Conservation (phyloP, 2,888 invertebrate species). For the Drosophila maculinotata region DNA sequence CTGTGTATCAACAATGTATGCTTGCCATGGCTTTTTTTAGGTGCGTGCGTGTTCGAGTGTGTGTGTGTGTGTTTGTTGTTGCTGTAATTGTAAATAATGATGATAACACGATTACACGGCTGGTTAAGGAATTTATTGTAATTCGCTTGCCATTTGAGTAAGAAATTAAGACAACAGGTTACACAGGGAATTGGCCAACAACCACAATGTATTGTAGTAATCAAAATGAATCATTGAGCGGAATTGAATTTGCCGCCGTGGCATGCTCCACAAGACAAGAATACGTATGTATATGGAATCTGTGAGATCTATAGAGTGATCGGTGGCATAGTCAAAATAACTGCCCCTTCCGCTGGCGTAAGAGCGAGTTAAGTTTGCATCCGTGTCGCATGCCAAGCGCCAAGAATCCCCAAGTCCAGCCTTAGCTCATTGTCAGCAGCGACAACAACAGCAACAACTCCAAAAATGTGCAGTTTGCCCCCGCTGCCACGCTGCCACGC, state of each 20-base stretch:
- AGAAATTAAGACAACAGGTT: slow-evolving; percentile 64
- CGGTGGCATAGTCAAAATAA: slow-evolving; percentile 42
- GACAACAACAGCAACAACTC: slow-evolving; percentile 40
- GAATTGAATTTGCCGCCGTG: slow-evolving; percentile 25
- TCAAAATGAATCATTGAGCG: slow-evolving; percentile 23
- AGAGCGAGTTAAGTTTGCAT: slow-evolving; percentile 31
- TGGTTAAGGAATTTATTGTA: slow-evolving; percentile 74
- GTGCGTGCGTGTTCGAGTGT: slow-evolving; percentile 12
- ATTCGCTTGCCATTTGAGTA: slow-evolving; percentile 64
- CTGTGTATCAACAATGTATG: slow-evolving; percentile 34
- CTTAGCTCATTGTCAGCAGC: slow-evolving; percentile 22
- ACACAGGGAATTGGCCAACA: slow-evolving; percentile 29
- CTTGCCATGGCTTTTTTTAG: slow-evolving; percentile 4
- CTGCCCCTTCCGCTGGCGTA: slow-evolving; percentile 20
- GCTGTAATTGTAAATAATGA: slow-evolving; percentile 73
- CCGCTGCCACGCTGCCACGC: slow-evolving; percentile 1
- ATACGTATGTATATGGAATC: slow-evolving; percentile 15
- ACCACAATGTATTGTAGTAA: too few species aligned
- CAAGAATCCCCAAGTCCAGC: slow-evolving; percentile 39
- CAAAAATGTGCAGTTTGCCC: slow-evolving; percentile 49
- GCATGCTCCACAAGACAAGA: slow-evolving; percentile 5
- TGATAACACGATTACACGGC: slow-evolving; percentile 71
- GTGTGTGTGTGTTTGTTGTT: slow-evolving; percentile 25
- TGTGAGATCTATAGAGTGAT: slow-evolving; percentile 16
- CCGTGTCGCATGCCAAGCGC: slow-evolving; percentile 71